Percentiles rank a stretch among this genome's conserved stretches.
Conservation (phyloP, 2,797 vertebrate genomes). For the Dendrocincla fuliginosa region DNA sequence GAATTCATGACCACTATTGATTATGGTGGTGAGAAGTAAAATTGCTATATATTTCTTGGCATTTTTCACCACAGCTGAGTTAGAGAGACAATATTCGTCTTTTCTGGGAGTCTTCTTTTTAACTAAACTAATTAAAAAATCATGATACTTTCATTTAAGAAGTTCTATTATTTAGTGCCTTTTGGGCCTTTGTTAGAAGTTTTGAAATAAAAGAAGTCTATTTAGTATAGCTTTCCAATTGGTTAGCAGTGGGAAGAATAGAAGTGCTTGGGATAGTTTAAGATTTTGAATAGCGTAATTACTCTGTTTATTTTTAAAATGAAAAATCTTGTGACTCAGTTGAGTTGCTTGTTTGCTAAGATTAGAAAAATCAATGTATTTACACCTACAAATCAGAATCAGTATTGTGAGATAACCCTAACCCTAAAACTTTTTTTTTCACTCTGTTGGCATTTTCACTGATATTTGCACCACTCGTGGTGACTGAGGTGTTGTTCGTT, state of each 20-base stretch:
- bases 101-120: not conserved
- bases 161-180: not conserved
- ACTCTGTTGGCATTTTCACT: not conserved
- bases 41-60: not conserved
- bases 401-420: not conserved
- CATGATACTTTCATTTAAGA: not conserved
- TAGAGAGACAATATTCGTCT: not conserved
- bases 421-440: slow-evolving; percentile 37
- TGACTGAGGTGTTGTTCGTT: not conserved
- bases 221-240: not conserved
- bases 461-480: not conserved
- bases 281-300: slow-evolving; percentile 59
- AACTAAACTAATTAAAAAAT: not conserved
- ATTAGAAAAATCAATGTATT: slow-evolving; percentile 46
- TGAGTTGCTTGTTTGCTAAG: slow-evolving; percentile 52
- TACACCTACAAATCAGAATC: slow-evolving; percentile 2
- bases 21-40: not conserved
- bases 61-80: not conserved
- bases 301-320: slow-evolving; percentile 48
- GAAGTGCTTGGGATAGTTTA: not conserved
- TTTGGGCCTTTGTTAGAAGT: not conserved
- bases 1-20: not conserved
- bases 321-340: slow-evolving; percentile 23
- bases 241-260: not conserved
- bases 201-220: not conserved